Conservation (phyloP, 1,140 invertebrate genomes). For the Ceratoteleas bidentatus region DNA sequence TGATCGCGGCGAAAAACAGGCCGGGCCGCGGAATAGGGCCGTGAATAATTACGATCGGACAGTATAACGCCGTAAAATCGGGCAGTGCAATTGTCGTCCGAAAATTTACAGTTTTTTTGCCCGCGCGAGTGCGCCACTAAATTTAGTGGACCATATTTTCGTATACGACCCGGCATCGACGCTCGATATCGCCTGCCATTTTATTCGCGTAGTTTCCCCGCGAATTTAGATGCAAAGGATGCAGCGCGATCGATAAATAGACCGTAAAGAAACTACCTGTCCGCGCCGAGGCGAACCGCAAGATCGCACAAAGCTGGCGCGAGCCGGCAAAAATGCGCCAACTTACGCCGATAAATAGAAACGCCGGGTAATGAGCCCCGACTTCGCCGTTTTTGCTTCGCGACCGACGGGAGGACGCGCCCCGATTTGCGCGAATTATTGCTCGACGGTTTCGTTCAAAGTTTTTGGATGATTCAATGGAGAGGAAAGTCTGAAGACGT, state of each 20-base stretch:
- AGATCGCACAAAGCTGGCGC: conserved; percentile 52
- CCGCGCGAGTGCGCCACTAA: conserved; percentile 24
- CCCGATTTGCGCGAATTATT: conserved; percentile 4
- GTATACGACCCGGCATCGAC: conserved; percentile 59
- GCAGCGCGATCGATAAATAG: conserved; percentile 64
- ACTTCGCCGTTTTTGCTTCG: conserved; percentile 13
- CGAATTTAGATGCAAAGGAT: conserved; percentile 68
- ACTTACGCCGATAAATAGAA: conserved; percentile 45
- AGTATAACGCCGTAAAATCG: conserved; percentile 44
- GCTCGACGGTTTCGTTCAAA: not conserved
- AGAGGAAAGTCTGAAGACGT: too few species aligned
- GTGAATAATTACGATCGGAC: conserved; percentile 38
- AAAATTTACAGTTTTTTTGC: conserved; percentile 58
- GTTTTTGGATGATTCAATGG: too few species aligned
- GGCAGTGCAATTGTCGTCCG: conserved; percentile 49
- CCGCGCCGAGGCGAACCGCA: conserved; percentile 54
- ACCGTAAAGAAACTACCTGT: conserved; percentile 67
- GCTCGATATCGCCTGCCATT: conserved; percentile 65
- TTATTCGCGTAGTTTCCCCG: conserved; percentile 65
- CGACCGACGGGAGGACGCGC: not conserved
- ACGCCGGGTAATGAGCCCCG: conserved; percentile 29
- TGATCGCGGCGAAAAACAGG: conserved; percentile 17
- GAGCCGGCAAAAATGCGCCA: conserved; percentile 22
- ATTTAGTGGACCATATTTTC: conserved; percentile 65
- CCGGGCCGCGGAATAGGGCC: conserved; percentile 12